These are phyloP conservation scores for Carabus problematicus DNA, from an alignment of 2,888 invertebrate genomes.

Conservation along the genomic window DNA sequence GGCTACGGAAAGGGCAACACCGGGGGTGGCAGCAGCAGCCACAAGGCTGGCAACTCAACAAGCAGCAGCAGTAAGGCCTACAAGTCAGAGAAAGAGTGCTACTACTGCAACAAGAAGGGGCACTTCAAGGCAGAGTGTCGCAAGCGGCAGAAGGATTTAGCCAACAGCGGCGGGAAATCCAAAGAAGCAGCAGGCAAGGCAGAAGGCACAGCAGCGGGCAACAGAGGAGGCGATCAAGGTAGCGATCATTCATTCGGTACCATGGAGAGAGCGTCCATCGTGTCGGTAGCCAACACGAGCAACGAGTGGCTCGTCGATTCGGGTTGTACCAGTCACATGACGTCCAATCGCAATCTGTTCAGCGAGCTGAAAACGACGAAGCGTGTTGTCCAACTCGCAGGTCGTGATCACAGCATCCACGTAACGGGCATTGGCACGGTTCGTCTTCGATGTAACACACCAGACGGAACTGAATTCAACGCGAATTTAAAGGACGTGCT, in stretches of 20 bases:
- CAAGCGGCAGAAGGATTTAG: constrained; percentile 7
- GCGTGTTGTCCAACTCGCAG: background rate
- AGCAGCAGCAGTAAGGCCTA: constrained; percentile 8
- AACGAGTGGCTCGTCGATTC: constrained; percentile 4
- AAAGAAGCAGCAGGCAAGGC: constrained; percentile 11
- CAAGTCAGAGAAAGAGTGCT: constrained; percentile 6
- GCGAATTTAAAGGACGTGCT: background rate
- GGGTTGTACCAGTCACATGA: background rate
- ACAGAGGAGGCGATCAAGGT: background rate
- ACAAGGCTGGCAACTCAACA: background rate
- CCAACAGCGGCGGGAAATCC: constrained; percentile 7
- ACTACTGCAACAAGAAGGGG: constrained; percentile 8
- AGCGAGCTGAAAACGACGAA: background rate
- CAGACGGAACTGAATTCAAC: background rate
- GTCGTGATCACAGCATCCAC: background rate
- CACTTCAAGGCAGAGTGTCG: constrained; percentile 9
- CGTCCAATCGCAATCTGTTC: constrained; percentile 1
- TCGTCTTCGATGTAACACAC: background rate
- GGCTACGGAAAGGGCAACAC: background rate
- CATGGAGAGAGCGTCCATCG: constrained; percentile 3
- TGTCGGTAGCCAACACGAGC: constrained; percentile 4
- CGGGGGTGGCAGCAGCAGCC: background rate
- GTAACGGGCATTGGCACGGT: background rate
- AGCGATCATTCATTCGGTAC: background rate
- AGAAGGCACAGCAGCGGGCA: background rate